Conservation (phyloP, 2,797 vertebrate genomes). For the Ceyx erithaca region DNA sequence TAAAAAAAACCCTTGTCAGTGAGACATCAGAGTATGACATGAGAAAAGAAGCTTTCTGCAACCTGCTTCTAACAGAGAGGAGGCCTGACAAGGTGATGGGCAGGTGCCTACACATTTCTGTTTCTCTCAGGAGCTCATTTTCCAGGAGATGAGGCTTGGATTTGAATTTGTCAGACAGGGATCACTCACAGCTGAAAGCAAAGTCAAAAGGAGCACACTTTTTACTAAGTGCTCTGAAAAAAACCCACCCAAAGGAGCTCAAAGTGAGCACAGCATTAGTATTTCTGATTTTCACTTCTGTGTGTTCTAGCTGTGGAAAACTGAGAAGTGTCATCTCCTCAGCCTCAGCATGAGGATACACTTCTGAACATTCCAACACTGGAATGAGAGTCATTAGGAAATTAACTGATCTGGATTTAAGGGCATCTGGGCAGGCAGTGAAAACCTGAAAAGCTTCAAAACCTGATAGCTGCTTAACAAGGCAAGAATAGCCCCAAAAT, state of each 20-base stretch:
- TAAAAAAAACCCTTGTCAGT: not conserved
- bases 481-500: not conserved
- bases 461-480: not conserved
- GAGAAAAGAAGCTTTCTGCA: not conserved
- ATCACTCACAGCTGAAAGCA: not conserved
- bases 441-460: not conserved
- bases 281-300: not conserved
- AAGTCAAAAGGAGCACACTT: not conserved
- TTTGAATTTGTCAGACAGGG: not conserved
- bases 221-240: not conserved
- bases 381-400: constrained; percentile 7
- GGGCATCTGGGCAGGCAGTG: not conserved
- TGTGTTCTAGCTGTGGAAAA: not conserved
- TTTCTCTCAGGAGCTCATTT: not conserved
- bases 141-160: not conserved
- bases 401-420: constrained; percentile 8
- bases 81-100: not conserved
- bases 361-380: constrained; percentile 7
- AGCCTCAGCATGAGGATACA: not conserved
- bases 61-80: not conserved
- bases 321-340: constrained; percentile 25
- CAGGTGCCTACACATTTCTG: not conserved
- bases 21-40: not conserved
- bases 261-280: not conserved
- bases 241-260: not conserved